These are phyloP conservation scores for Brachynemurus nebulosus DNA, from an alignment of 2,888 invertebrate species.

Conservation along the genomic window DNA sequence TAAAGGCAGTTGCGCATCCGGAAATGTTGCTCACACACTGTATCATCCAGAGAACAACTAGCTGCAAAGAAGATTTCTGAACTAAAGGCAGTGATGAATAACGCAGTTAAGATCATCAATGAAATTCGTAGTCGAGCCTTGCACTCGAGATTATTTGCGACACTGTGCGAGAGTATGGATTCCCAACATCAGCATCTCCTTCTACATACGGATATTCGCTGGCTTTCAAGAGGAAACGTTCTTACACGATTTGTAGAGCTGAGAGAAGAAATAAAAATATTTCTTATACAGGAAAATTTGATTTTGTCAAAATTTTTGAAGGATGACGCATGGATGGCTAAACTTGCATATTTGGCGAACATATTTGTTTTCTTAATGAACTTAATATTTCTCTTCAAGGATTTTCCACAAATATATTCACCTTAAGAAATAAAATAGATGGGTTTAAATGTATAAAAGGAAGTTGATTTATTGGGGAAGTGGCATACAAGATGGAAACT, in stretches of 20 bases:
- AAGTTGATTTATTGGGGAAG: no score
- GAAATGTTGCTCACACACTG: conserved; percentile 10
- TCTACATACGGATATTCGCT: conserved; percentile 8
- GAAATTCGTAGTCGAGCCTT: conserved; percentile 11
- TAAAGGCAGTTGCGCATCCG: conserved; percentile 8
- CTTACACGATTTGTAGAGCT: not conserved
- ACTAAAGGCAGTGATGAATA: conserved; percentile 4
- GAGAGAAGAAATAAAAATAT: not conserved
- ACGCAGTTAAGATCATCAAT: conserved; percentile 9
- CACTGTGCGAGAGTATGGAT: conserved; percentile 12
- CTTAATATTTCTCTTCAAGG: not conserved
- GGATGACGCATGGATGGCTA: not conserved
- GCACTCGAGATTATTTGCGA: conserved; percentile 12
- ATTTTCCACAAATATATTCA: not conserved
- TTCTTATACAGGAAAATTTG: not conserved
- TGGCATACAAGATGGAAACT: no score
- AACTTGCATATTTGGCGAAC: not conserved
- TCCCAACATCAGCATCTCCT: conserved; percentile 13
- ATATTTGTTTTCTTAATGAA: not conserved
- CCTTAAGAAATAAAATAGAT: not conserved
- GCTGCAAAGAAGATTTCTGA: conserved; percentile 11
- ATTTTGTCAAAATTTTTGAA: not conserved
- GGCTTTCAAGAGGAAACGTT: not conserved
- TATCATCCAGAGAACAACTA: conserved; percentile 11
- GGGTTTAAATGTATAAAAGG: no score